phyloP scores from a whole-genome alignment of 2,888 invertebrate species.

The Dryomyza anilis region DNA sequence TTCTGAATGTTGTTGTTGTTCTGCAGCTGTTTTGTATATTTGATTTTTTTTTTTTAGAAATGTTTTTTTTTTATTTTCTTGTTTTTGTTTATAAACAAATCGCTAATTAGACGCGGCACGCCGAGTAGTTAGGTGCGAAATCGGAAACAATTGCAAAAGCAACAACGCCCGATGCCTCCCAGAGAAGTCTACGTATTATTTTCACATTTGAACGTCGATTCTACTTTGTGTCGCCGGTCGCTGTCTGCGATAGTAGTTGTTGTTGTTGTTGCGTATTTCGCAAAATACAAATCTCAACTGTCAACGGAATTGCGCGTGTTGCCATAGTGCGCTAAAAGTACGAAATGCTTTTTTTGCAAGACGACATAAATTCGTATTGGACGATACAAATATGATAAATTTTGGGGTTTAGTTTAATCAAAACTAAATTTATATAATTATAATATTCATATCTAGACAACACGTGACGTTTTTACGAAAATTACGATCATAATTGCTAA shows the following conservation, averaged over 20 bases:
- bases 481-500: no score
- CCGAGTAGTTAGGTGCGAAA: neutral
- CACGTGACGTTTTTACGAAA: no score
- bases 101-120: conserved; percentile 16
- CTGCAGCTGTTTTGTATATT: neutral
- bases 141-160: neutral
- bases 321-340: no score
- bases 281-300: no score
- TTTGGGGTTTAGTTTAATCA: no score
- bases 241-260: neutral
- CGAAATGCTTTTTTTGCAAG: no score
- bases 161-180: neutral
- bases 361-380: no score
- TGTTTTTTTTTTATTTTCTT: no score
- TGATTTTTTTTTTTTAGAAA: neutral
- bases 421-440: no score
- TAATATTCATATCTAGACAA: no score
- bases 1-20: neutral
- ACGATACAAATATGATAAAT: no score
- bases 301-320: no score
- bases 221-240: neutral
- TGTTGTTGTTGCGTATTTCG: neutral
- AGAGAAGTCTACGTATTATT: neutral
- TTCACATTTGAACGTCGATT: neutral
- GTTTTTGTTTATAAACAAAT: conserved; percentile 21